Base-by-base conservation (phyloP, 2,888 invertebrate species). In the Hesperia comma region DNA sequence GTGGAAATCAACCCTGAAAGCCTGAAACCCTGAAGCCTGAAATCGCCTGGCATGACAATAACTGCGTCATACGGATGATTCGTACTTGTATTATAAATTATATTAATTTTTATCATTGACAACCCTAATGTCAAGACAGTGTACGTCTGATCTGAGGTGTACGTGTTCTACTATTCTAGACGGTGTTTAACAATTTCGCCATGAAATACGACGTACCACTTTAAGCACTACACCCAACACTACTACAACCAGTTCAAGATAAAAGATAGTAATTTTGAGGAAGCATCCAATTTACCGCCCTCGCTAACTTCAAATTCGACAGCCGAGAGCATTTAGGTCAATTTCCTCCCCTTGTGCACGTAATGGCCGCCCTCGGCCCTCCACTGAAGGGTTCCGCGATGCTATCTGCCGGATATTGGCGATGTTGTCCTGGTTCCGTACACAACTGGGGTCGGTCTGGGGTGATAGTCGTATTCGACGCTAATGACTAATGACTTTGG, bases 381-480 rank as follows among this genome's bases (percentile, higher is more conserved):
- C 53, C 10, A 64, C 40, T 67, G 61, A 17, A 62, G 68, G 61
- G 70, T 68, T 70, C 69, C 72, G 67, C 68, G 70, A 73, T 72
- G 56, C 10, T 70, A 73, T 69, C 72, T 61, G 62, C 69, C 71
- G 71, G 71, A 71, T 68, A 70, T 71, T 63, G 68, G 68, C 37
- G 55, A 60, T 68, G 21, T 41, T 37, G 17, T 15, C 15, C 26
- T 7, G 8, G 58, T 60, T 60, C 62, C 43, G 43, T 33, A 54
- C 49, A 46, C 53, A 32, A 21, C n/a, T 32, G 58, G n/a, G 57
- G 58, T 2, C 12, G 10, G 17, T 4, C 19, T 4, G 49, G 12
- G 10, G 10, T 49, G 49, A 49, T 49, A 49, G 8, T 49, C 49
- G 19, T 49, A 19, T 49, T 46, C 19, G 49, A 19, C 19, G 49